Base-by-base conservation (phyloP, 2,113 vertebrate species). In the Mustela nigripes region DNA sequence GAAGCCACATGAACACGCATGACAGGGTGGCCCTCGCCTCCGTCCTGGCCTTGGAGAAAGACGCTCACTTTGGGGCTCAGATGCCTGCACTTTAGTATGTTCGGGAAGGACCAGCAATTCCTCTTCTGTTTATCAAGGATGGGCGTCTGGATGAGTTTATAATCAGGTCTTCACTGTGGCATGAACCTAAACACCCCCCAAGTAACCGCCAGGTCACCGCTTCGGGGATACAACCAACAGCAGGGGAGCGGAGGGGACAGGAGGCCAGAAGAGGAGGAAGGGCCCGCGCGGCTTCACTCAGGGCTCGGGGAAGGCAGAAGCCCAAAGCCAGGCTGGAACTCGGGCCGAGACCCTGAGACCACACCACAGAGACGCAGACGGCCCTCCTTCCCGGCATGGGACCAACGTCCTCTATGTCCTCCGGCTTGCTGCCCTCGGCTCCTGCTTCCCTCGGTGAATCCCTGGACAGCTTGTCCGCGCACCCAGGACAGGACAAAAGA, bases 211-310 rank as follows among this genome's bases (percentile, higher is more conserved):
- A 0, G 26, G 62, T 45, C 60, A 42, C 33, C 39, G 42, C 39
- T 50, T 63, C 28, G 11, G 53, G 50, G 19, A 21, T 9, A 11
- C 62, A 15, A 4, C 50, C 80, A 39, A 14, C 26, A 21, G 7
- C 0, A 3, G 39, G 56, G 7, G 39, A 11, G 4, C 3, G 4
- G 14, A 2, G 36, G 28, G 28, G 12, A 39, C 18, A 5, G 26
- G 1, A 31, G 33, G 45, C 8, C 22, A 2, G 62, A 45, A 31
- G 21, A 7, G 33, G 31, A n/a, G 24, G 7, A 3, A n/a, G 19
- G 36, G 45, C 16, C 2, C 2, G 4, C 16, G 36, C 11, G 1
- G 36, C 33, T 19, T n/a, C 80, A 26, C n/a, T 4, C 63, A 42
- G 90, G 36, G 19, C 62, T 53, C 60, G 5, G 63, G 63, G 76